These are phyloP conservation scores for Lucilia cuprina DNA, from an alignment of 1,140 invertebrate genomes.

Conservation along the genomic window DNA sequence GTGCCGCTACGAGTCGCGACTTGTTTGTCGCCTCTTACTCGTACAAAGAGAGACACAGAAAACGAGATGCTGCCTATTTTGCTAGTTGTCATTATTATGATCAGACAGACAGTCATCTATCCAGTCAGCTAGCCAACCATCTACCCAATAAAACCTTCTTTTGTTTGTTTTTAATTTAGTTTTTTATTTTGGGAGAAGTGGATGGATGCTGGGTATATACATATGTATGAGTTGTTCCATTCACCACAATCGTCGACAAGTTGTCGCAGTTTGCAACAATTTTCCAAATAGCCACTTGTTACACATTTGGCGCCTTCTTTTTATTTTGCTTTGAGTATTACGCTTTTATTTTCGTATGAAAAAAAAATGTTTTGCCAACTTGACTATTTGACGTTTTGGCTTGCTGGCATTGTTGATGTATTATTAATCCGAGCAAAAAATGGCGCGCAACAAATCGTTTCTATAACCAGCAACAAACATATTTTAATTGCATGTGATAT, in stretches of 20 bases:
- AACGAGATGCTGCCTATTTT: background rate
- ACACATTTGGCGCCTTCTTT: constrained; percentile 27
- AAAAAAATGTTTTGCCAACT: background rate
- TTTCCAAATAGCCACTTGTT: constrained; percentile 33
- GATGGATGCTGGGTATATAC: background rate
- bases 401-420: background rate
- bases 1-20: constrained; percentile 25
- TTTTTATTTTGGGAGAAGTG: background rate
- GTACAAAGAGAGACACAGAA: constrained; percentile 7
- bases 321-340: background rate
- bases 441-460: background rate
- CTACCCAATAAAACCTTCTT: background rate
- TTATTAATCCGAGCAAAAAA: background rate
- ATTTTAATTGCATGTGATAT: background rate
- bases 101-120: constrained; percentile 22
- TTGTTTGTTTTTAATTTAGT: background rate
- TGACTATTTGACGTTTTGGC: background rate
- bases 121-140: background rate
- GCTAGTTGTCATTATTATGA: background rate
- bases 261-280: constrained; percentile 31
- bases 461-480: background rate
- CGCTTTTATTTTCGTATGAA: background rate
- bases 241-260: constrained; percentile 20
- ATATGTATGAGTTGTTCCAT: background rate
- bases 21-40: constrained; percentile 14